Percentiles rank a stretch among this genome's conserved stretches.
Conservation (phyloP, 2,888 invertebrate genomes). For the Lottia gigantea region DNA sequence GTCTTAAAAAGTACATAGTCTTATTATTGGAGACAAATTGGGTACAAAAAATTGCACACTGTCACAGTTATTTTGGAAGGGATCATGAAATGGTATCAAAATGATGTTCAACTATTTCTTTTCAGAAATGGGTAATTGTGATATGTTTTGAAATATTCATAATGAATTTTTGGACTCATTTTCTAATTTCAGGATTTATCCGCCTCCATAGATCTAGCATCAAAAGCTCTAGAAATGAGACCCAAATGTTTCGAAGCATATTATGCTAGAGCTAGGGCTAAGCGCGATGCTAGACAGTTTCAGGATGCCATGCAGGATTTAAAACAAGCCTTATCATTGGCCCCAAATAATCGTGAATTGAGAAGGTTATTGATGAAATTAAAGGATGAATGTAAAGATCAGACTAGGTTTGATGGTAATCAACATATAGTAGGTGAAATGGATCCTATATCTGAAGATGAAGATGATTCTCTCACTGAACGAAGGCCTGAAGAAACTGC, state of each 20-base stretch:
- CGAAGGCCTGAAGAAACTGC: slow-evolving; percentile 37
- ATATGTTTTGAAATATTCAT: too few species aligned
- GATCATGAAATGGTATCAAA: too few species aligned
- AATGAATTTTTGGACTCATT: too few species aligned
- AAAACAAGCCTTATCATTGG: slow-evolving; percentile 80
- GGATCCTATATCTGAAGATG: slow-evolving; percentile 39
- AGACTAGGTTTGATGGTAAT: slow-evolving; percentile 40
- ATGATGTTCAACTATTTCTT: too few species aligned
- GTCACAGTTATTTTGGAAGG: too few species aligned
- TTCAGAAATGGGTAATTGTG: too few species aligned
- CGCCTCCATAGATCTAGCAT: slow-evolving; percentile 85
- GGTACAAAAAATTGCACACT: too few species aligned
- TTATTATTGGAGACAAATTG: too few species aligned
- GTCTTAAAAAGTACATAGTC: too few species aligned
- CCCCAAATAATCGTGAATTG: slow-evolving; percentile 79
- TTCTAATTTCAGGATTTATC: slow-evolving; percentile 65
- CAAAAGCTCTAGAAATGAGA: slow-evolving; percentile 84
- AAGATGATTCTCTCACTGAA: slow-evolving; percentile 34
- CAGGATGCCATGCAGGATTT: slow-evolving; percentile 81
- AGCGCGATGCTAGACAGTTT: slow-evolving; percentile 75
- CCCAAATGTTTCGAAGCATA: slow-evolving; percentile 92
- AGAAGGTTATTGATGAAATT: slow-evolving; percentile 79
- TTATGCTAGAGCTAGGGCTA: slow-evolving; percentile 89
- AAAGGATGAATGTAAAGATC: slow-evolving; percentile 75
- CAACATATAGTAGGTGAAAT: slow-evolving; percentile 31